Conservation (phyloP, 2,888 invertebrate genomes). For the Xestia sexstrigata region DNA sequence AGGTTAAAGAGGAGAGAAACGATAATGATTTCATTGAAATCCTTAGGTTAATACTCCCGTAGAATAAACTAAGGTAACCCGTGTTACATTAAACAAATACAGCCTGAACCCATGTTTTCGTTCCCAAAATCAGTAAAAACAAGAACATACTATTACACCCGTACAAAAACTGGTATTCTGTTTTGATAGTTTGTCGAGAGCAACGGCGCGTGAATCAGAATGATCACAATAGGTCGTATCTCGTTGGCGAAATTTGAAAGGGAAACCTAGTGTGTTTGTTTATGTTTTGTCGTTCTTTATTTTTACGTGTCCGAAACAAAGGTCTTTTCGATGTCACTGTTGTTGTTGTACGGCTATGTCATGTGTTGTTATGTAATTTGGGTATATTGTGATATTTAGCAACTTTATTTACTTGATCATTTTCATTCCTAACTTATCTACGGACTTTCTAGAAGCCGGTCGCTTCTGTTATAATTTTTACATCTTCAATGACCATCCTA, state of each 20-base stretch:
- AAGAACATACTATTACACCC: constrained; percentile 12
- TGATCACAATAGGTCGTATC: constrained; percentile 61
- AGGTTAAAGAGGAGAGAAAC: too few relatives aligned
- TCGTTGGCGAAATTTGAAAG: constrained; percentile 62
- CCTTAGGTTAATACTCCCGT: too few relatives aligned
- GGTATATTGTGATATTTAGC: constrained; percentile 5
- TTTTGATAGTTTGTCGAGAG: constrained; percentile 48
- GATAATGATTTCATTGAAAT: too few relatives aligned
- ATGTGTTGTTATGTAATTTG: constrained; percentile 15
- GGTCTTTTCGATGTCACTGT: constrained; percentile 15
- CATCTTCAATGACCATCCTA: too few relatives aligned
- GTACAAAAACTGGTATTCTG: constrained; percentile 26
- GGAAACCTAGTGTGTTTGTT: constrained; percentile 58
- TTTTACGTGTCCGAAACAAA: constrained; percentile 46
- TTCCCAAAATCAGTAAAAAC: constrained; percentile 10
- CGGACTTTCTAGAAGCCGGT: background rate
- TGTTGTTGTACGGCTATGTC: constrained; percentile 17
- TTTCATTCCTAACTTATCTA: background rate
- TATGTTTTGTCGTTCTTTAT: constrained; percentile 35
- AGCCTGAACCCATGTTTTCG: constrained; percentile 3
- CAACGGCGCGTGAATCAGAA: constrained; percentile 60
- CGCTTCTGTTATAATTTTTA: background rate
- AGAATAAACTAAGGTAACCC: background rate
- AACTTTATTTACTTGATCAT: background rate
- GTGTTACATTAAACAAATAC: background rate